A percentile compares a stretch with the other conserved stretches of the same genome.
Evolutionary conservation across 2,113 vertebrate species (phyloP).

Genomic region (Pelobates fuscus): DNA sequence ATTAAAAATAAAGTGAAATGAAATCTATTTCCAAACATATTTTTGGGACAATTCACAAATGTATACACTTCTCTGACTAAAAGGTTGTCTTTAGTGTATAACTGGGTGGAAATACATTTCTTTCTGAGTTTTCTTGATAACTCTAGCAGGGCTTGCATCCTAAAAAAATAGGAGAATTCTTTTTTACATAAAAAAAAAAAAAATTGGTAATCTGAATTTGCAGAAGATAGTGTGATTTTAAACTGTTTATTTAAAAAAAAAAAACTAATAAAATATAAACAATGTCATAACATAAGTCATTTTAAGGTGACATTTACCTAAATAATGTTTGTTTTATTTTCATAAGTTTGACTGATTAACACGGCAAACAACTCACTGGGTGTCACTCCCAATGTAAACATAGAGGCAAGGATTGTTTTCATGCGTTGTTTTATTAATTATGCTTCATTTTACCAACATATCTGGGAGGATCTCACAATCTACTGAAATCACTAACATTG

Average conservation of each 20-base stretch:
- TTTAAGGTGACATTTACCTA: conserved; percentile 34
- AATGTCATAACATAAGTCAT: conserved; percentile 7
- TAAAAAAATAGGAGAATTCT: no score
- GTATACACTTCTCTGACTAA: no score
- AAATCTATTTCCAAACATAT: no score
- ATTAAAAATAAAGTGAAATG: no score
- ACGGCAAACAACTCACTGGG: conserved; percentile 33
- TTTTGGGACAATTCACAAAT: no score
- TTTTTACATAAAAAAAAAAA: no score
- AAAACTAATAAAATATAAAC: background rate
- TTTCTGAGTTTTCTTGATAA: no score
- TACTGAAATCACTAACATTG: conserved; percentile 31
- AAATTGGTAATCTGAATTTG: no score
- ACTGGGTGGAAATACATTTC: no score
- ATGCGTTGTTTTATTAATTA: conserved; percentile 44
- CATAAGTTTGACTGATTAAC: conserved; percentile 44
- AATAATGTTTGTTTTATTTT: conserved; percentile 44
- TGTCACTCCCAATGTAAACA: conserved; percentile 49
- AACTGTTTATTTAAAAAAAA: background rate
- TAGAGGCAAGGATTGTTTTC: conserved; percentile 20
- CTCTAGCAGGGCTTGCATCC: no score
- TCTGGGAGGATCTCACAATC: conserved; percentile 47
- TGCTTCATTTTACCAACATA: conserved; percentile 46
- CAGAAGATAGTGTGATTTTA: no score
- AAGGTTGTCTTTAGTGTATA: no score